Evolutionary conservation across 1,140 invertebrate genomes (phyloP).

Genomic region (Meloidogyne exigua): DNA sequence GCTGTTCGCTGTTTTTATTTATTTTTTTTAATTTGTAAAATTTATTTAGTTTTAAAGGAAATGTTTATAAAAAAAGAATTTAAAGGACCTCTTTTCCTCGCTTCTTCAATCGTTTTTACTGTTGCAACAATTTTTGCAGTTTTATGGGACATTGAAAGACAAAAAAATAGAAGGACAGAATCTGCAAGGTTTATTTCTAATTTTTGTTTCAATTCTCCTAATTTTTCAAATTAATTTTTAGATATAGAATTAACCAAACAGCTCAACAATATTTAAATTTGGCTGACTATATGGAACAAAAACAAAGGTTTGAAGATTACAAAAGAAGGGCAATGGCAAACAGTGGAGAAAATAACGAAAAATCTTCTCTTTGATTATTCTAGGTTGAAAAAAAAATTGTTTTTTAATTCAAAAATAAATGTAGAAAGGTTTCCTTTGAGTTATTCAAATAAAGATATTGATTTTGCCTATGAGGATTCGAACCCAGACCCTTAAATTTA

Average conservation of each 20-base stretch:
- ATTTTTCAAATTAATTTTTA: neutral
- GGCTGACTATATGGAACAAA: conserved; percentile 19
- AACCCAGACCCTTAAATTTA: neutral
- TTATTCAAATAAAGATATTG: too few relatives aligned
- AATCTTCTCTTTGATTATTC: too few relatives aligned
- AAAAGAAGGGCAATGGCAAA: neutral
- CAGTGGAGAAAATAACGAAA: neutral
- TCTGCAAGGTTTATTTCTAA: neutral
- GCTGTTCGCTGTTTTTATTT: too few relatives aligned
- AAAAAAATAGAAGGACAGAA: neutral
- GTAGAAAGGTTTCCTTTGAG: too few relatives aligned
- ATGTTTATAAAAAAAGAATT: neutral
- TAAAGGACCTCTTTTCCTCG: neutral
- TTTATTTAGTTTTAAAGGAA: neutral
- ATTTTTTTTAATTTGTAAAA: too few relatives aligned
- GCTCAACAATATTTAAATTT: conserved; percentile 13
- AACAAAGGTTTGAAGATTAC: neutral
- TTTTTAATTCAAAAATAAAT: too few relatives aligned
- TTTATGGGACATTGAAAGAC: conserved; percentile 15
- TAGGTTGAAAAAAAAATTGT: neutral
- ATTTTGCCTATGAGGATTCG: neutral
- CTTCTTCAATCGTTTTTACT: neutral
- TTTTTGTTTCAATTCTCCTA: too few relatives aligned
- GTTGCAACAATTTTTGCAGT: neutral
- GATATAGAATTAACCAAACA: neutral